These are phyloP conservation scores for Ganaspis sp. DNA, from an alignment of 1,140 invertebrate genomes.

Conservation along the genomic window DNA sequence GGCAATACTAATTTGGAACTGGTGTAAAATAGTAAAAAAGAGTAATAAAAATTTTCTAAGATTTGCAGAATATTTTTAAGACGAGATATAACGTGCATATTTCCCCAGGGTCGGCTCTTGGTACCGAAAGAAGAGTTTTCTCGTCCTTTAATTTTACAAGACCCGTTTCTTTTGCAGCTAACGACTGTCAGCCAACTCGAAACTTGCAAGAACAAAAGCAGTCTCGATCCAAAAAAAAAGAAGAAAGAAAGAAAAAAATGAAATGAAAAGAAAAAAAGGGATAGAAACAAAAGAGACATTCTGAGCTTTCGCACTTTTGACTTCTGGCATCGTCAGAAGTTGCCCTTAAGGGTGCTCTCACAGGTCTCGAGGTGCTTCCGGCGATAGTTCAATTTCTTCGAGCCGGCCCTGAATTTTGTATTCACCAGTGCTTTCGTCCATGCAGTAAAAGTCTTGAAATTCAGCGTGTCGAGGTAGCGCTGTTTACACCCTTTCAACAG, in stretches of 20 bases:
- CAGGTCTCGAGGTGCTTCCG: neutral
- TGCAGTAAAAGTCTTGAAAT: slow-evolving; percentile 50
- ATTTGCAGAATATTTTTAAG: slow-evolving; percentile 21
- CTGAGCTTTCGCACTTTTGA: slow-evolving; percentile 12
- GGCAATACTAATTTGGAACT: neutral
- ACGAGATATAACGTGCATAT: slow-evolving; percentile 22
- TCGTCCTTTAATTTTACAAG: slow-evolving; percentile 15
- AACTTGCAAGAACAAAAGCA: slow-evolving; percentile 10
- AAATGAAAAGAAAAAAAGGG: no score
- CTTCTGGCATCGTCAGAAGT: neutral
- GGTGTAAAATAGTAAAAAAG: neutral
- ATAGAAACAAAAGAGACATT: slow-evolving; percentile 2
- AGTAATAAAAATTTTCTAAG: neutral
- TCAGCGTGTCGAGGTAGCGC: slow-evolving; percentile 60
- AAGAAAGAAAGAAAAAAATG: neutral
- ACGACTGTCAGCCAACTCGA: neutral
- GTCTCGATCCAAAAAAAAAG: neutral
- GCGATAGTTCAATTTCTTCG: slow-evolving; percentile 1
- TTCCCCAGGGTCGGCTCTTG: slow-evolving; percentile 26
- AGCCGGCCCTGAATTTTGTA: slow-evolving; percentile 28
- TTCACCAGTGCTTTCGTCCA: slow-evolving; percentile 46
- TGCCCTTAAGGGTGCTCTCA: neutral
- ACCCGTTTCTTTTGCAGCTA: slow-evolving; percentile 13
- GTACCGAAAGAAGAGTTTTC: neutral
- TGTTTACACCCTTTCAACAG: slow-evolving; percentile 43